Percentiles rank a stretch among this genome's conserved stretches.
phyloP scores from a whole-genome alignment of 2,113 vertebrate genomes.

The Dendropsophus ebraccatus region DNA sequence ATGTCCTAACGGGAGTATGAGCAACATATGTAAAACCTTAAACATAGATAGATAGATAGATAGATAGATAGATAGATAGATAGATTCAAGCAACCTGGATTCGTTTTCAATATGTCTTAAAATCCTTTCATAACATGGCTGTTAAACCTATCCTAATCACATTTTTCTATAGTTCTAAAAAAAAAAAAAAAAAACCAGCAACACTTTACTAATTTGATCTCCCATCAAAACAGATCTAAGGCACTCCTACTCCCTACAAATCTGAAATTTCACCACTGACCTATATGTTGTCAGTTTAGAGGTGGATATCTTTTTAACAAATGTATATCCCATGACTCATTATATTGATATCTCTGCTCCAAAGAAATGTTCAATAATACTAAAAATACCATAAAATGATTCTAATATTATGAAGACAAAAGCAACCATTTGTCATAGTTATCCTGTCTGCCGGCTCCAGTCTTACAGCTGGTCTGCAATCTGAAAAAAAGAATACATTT shows the following conservation, averaged over 20 bases:
- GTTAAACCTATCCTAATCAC: neutral
- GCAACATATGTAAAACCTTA: neutral
- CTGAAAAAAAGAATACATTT: neutral
- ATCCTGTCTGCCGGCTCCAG: neutral
- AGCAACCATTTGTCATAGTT: neutral
- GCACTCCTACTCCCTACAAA: neutral
- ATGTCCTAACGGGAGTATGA: conserved; percentile 37
- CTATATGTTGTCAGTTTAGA: neutral
- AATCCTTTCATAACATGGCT: neutral
- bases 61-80: neutral
- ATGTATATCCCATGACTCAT: conserved; percentile 7
- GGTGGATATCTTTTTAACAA: neutral
- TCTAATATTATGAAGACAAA: conserved; percentile 19
- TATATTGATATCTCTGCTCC: neutral
- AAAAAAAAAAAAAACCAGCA: too few species aligned
- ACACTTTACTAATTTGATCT: neutral
- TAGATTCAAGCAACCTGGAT: neutral
- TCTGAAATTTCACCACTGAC: neutral
- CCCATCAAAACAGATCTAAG: neutral
- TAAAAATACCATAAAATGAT: neutral
- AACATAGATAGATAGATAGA: neutral
- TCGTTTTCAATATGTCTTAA: neutral
- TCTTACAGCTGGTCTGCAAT: neutral
- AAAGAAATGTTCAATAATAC: neutral
- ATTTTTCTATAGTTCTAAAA: neutral